A percentile compares a stretch with the other conserved stretches of the same genome.
Conservation (phyloP, 2,888 invertebrate species). For the Spodoptera picta region DNA sequence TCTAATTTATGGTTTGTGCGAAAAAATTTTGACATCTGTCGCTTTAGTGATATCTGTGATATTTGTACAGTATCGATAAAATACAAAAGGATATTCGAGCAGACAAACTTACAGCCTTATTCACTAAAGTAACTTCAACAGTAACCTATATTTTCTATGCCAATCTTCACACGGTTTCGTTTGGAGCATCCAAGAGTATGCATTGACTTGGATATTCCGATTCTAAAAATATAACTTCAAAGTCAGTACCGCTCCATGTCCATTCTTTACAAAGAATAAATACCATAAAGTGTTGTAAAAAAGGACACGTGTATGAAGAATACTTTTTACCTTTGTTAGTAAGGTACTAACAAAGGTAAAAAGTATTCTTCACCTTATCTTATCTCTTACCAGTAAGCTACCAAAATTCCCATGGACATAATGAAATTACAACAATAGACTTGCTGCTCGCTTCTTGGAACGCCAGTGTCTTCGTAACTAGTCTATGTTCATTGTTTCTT, state of each 20-base stretch:
- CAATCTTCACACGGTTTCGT: too few species aligned
- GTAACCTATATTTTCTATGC: too few species aligned
- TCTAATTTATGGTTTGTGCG: slow-evolving; percentile 79
- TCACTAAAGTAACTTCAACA: too few species aligned
- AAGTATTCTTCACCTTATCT: too few species aligned
- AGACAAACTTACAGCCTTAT: slow-evolving; percentile 4
- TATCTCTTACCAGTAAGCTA: slow-evolving; percentile 27
- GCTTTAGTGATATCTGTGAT: slow-evolving; percentile 56
- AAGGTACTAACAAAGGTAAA: too few species aligned
- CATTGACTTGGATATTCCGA: too few species aligned
- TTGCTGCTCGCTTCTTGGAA: slow-evolving; percentile 11
- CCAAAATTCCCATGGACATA: slow-evolving; percentile 12
- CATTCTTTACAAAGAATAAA: too few species aligned
- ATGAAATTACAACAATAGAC: slow-evolving; percentile 9
- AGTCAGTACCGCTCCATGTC: too few species aligned
- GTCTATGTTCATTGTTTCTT: slow-evolving; percentile 29
- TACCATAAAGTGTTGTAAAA: background rate
- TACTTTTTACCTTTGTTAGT: slow-evolving; percentile 13
- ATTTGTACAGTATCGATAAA: slow-evolving; percentile 55
- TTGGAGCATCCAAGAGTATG: too few species aligned
- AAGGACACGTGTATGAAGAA: background rate
- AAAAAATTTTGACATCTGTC: slow-evolving; percentile 84
- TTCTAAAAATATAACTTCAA: too few species aligned
- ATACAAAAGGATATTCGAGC: slow-evolving; percentile 48
- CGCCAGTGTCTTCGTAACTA: slow-evolving; percentile 31